These are phyloP conservation scores for Oscheius sp. DNA, from an alignment of 2,888 invertebrate genomes.

Conservation along the genomic window DNA sequence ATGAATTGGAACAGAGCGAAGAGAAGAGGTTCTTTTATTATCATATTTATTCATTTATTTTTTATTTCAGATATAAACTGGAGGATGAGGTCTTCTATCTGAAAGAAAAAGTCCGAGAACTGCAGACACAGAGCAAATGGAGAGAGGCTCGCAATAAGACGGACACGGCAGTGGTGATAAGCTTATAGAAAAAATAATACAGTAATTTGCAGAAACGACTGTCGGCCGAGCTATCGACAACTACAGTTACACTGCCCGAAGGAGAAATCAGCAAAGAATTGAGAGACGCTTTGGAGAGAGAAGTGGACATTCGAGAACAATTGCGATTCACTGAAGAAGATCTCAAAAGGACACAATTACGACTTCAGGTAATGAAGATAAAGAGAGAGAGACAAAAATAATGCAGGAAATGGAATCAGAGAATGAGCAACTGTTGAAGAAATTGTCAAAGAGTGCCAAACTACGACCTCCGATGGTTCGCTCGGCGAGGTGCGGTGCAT, in stretches of 20 bases:
- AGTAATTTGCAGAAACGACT: constrained; percentile 57
- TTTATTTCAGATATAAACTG: constrained; percentile 58
- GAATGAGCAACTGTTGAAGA: constrained; percentile 93
- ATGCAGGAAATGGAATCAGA: constrained; percentile 90
- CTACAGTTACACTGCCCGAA: constrained; percentile 49
- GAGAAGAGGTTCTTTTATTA: constrained; percentile 75
- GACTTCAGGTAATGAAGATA: constrained; percentile 54
- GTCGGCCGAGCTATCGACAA: constrained; percentile 57
- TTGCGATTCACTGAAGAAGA: constrained; percentile 92
- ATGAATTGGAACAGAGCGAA: constrained; percentile 81
- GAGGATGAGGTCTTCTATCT: constrained; percentile 74
- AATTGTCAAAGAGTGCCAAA: constrained; percentile 92
- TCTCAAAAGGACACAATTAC: constrained; percentile 78
- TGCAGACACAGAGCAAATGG: constrained; percentile 73
- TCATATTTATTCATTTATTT: too few species aligned
- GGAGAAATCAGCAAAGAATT: constrained; percentile 81
- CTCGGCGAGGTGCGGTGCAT: constrained; percentile 56
- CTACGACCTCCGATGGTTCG: constrained; percentile 76
- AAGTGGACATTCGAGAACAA: constrained; percentile 92
- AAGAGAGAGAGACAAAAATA: neutral
- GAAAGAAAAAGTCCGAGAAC: constrained; percentile 72
- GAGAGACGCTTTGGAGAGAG: constrained; percentile 90
- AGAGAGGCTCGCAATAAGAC: constrained; percentile 69
- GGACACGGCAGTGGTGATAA: constrained; percentile 58
- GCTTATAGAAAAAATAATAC: neutral